Base-by-base conservation (phyloP, 2,888 invertebrate genomes). In the Agrilus biguttatus region DNA sequence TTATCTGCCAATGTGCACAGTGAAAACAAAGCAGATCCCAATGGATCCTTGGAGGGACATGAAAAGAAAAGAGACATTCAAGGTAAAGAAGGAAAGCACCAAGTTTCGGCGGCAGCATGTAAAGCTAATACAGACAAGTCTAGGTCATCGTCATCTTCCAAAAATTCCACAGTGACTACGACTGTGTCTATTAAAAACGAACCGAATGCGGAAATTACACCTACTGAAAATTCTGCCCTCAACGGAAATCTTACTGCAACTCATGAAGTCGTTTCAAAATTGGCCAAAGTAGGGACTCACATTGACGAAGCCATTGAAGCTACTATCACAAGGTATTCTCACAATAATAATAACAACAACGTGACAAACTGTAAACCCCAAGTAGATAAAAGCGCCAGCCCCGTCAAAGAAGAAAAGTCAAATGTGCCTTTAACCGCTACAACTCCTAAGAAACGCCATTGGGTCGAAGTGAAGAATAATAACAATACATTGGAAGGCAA, bases 371-470 rank as follows among this genome's bases (percentile, higher is more conserved):
- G 69, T 54, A 69, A 70, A 14, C 45, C 53, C 41, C 68, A 71
- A 48, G 44, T 48, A 2, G 66, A 67, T 53, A 45, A 51, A n/a
- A 67, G 68, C 10, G 49, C 54, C 10, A 14, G 40, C 10, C 38
- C 45, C 35, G 38, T 45, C 37, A 49, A 47, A 36, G 53, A 55
- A 45, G 54, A 57, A 40, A 57, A 49, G 40, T 44, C 50, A 35
- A 48, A 47, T 38, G 28, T 43, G 28, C 28, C 28, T 28, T 28
- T 28, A 28, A 60, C 63, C n/a, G 61, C 69, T 17, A 78, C 80
- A 1, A 82, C 83, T 1, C 83, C 83, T 1, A 84, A 83, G 55
- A 84, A 84, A 55, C 70, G 83, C 1, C 83, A 83, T 55, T 67
- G 83, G 48, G 55, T 80, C 40, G 83, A 83, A 64, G 70, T 74